Evolutionary conservation across 1,140 invertebrate species (phyloP), one percentile per base, ranked within the genome.

Genomic region (Anadara kagoshimensis): DNA sequence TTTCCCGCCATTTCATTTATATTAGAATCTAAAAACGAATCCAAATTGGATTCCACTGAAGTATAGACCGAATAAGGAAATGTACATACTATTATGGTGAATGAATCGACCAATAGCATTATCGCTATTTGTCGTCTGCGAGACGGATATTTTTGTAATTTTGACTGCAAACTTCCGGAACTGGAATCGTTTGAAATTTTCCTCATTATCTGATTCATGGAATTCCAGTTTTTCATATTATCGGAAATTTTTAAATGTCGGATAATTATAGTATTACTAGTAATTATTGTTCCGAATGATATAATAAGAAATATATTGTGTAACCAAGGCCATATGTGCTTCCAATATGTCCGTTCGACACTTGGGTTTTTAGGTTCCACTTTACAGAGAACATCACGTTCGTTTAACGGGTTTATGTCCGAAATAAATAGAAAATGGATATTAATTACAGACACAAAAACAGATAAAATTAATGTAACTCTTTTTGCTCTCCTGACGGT

Each of bases 201-300:
- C 43, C n/a, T 47, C 16, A 8, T 24, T 57, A 59, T 68, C 22
- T n/a, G 56, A 64, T 72, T 56, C 43, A 20, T 47, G 14, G 24
- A 24, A 63, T 53, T 71, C 16, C 24, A 69, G 44, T 24, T 61
- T 20, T 58, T 69, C 14, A 66, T 64, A 41, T 75, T 73, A 29
- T 77, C 75, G 0, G 81, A 78, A 4, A 53, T 43, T 47, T 61
- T 70, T 2, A 85, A 75, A 69, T 76, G 69, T 49, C 70, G 63
- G 1, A 79, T 75, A 36, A 86, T 86, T 54, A 86, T 68, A 26
- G 80, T 80, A 78, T 89, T 90, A 61, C 86, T 81, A 36, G 79
- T 57, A 41, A 82, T 79, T 26, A 83, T 82, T 3, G 77, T 64
- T 1, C 47, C 41, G 70, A 84, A 86, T 29, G 75, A 79, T 18